These are phyloP conservation scores for Hirudo medicinalis DNA, from an alignment of 1,140 invertebrate genomes.

Conservation along the genomic window DNA sequence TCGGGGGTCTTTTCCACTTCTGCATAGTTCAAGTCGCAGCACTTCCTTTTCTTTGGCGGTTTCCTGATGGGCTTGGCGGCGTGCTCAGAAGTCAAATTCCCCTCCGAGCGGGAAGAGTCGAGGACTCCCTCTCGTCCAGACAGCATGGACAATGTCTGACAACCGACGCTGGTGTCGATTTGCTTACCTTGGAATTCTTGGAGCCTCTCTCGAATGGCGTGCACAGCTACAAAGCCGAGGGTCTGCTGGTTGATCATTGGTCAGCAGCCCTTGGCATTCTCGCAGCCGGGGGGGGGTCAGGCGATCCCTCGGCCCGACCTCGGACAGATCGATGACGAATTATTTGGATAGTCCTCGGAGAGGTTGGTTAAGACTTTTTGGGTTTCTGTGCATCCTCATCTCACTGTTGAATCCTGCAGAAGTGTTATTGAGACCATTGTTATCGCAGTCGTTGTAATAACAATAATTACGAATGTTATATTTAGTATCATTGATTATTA, in stretches of 20 bases:
- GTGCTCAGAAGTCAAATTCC: background rate
- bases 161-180: background rate
- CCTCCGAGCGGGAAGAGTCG: background rate
- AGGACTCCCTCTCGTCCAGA: background rate
- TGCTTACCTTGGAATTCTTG: background rate
- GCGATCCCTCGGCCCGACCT: too few relatives aligned
- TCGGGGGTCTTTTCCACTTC: background rate
- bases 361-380: too few relatives aligned
- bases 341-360: too few relatives aligned
- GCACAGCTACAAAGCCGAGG: background rate
- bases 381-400: too few relatives aligned
- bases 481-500: background rate
- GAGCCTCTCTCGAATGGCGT: background rate
- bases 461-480: background rate
- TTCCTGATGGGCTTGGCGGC: constrained; percentile 30
- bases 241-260: too few relatives aligned
- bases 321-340: too few relatives aligned
- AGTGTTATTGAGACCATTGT: background rate
- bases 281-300: too few relatives aligned
- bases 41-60: constrained; percentile 39
- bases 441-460: background rate
- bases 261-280: too few relatives aligned
- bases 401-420: background rate
- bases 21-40: constrained; percentile 28
- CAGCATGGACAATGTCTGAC: background rate